Conservation (phyloP, 1,140 invertebrate species). For the Lerema accius region DNA sequence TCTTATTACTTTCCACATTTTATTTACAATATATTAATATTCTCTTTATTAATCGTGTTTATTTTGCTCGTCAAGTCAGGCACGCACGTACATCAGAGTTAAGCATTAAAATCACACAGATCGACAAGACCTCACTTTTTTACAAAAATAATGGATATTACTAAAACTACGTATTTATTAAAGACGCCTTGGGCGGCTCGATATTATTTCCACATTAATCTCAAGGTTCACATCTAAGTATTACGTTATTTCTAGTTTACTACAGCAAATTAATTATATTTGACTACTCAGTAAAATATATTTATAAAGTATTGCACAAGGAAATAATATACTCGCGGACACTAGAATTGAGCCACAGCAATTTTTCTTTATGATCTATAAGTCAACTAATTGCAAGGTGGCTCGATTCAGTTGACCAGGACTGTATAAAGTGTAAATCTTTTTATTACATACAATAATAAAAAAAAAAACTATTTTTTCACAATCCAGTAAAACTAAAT, state of each 20-base stretch:
- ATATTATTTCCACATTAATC: constrained; percentile 60
- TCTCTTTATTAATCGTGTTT: constrained; percentile 64
- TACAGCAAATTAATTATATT: neutral
- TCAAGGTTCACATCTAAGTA: constrained; percentile 56
- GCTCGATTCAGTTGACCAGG: too few species aligned
- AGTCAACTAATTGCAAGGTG: too few species aligned
- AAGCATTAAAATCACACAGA: constrained; percentile 58
- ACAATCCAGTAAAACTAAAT: too few species aligned
- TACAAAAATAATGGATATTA: constrained; percentile 34
- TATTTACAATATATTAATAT: constrained; percentile 82
- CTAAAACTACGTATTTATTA: constrained; percentile 46
- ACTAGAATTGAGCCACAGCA: too few species aligned
- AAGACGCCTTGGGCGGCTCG: constrained; percentile 55
- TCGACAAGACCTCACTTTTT: constrained; percentile 52
- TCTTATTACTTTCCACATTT: constrained; percentile 55
- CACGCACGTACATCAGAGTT: constrained; percentile 58
- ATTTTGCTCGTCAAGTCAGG: constrained; percentile 65
- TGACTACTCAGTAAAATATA: neutral
- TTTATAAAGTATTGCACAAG: too few species aligned
- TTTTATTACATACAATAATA: too few species aligned
- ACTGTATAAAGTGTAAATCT: too few species aligned
- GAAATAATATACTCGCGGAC: too few species aligned
- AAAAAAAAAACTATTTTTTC: too few species aligned
- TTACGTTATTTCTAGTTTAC: neutral
- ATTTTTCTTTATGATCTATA: too few species aligned